Base-by-base conservation (phyloP, 2,113 vertebrate species). In the Panurus biarmicus region DNA sequence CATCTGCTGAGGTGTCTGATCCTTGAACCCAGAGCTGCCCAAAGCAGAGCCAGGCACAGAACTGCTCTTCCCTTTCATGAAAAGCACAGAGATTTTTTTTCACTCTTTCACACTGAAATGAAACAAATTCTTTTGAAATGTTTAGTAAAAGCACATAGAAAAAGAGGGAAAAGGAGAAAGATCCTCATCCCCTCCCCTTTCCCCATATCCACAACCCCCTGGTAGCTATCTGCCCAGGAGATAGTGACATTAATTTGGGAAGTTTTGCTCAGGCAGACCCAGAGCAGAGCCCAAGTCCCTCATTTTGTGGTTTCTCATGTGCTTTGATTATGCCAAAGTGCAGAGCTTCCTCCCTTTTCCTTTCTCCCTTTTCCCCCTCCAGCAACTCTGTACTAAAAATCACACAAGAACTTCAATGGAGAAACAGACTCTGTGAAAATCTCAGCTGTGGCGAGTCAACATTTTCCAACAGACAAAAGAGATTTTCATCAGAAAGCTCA, bases 391-490 rank as follows among this genome's bases (percentile, higher is more conserved):
- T 11, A 10, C 48, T 61, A 53, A 89, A 89, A 87, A 81, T 48
- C 76, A 79, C 36, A 87, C 70, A 10, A 9, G 57, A 50, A 50
- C 62, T 79, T 95, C 78, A 95, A 5, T 36, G 58, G 77, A 60
- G 76, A 82, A 79, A 72, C 64, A 81, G 11, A 2, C 31, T 76
- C 71, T 44, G 77, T 50, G 82, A 90, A 91, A 79, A 50, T 45
- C 64, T 95, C 38, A 50, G 74, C 74, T 76, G 82, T 28, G n/a
- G 73, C 35, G 9, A 94, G 93, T 73, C 95, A 87, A 66, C 71
- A 31, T 57, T 73, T 83, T 90, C 66, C 42, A 79, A 11, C 14
- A 76, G 74, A 36, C 70, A 44, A 26, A 12, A 29, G 25, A 15
- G 23, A 25, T 31, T 76, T 80, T 73, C 74, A 47, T 38, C 33